Conservation (phyloP, 2,797 vertebrate genomes). For the Varecia variegata region DNA sequence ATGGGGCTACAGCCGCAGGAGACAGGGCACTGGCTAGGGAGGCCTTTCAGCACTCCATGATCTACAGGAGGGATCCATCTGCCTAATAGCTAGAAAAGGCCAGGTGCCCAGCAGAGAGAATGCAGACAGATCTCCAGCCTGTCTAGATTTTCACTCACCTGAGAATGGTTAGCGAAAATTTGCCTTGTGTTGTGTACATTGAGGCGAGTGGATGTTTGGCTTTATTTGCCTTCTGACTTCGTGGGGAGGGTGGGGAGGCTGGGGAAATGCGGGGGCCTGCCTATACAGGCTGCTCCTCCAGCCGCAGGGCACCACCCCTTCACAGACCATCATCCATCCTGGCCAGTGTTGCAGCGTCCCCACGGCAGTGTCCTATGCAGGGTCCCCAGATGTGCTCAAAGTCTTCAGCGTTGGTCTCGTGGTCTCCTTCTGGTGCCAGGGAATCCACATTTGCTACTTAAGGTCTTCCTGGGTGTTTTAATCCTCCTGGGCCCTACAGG, state of each 20-base stretch:
- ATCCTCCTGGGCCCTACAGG: background rate
- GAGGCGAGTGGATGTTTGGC: background rate
- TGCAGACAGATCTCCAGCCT: background rate
- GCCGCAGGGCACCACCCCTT: background rate
- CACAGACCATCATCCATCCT: accelerated
- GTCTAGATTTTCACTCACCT: background rate
- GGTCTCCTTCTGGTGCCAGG: background rate
- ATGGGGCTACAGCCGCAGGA: background rate
- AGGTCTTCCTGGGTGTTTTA: background rate
- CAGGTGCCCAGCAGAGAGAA: background rate
- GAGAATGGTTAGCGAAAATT: background rate
- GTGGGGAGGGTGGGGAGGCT: background rate
- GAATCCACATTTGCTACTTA: background rate
- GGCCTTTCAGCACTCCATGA: background rate
- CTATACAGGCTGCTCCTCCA: background rate
- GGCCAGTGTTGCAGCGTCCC: background rate
- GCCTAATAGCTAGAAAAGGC: background rate
- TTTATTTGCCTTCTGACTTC: background rate
- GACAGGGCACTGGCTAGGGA: background rate
- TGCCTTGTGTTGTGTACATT: background rate
- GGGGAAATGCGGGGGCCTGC: background rate
- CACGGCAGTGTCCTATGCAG: accelerated
- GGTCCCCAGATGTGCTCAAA: background rate
- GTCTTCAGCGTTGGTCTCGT: no score
- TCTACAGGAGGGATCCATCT: no score